Evolutionary conservation across 2,888 invertebrate genomes (phyloP), one percentile per base, ranked within the genome.

Genomic region (Patella ulyssiponensis): DNA sequence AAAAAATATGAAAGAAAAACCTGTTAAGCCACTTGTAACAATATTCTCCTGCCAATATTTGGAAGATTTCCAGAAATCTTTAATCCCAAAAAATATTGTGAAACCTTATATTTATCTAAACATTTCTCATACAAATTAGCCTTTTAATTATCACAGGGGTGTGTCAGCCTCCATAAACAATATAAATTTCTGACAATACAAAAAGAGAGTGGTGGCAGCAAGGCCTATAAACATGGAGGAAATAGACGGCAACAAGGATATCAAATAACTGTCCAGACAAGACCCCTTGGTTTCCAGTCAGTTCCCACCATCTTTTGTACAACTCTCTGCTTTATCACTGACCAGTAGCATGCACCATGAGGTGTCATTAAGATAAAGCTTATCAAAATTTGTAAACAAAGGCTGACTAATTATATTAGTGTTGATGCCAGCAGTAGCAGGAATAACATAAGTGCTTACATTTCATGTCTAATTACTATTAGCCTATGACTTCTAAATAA

Each of bases 361-460:
- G 74, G 75, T 75, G 70, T 75, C 75, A 75, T 70, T 75, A 69
- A 75, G 75, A 75, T 75, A 75, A 75, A 70, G 53, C 75, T 75
- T 75, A 75, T 75, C 75, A 75, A 69, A 51, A 52, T 75, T 51
- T 23, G 53, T 75, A 75, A 75, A 75, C 75, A 75, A 75, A 69
- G 70, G 54, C 69, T 75, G 69, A 70, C 69, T 70, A 75, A 75
- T 75, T 64, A 64, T 64, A 23, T 64, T 20, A 64, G 64, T 64
- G 64, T 20, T 64, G 64, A 23, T 64, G 64, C 64, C 64, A 64
- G 64, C 20, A 23, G 64, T n/a, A 64, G 64, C 20, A 64, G 23
- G 64, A 64, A 64, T 64, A 64, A 64, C 20, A 64, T 20, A 12
- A 23, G 23, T 20, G 20, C 23, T 64, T 64, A 64, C 23, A 64